phyloP scores from a whole-genome alignment of 2,113 vertebrate species.

The Panurus biarmicus region DNA sequence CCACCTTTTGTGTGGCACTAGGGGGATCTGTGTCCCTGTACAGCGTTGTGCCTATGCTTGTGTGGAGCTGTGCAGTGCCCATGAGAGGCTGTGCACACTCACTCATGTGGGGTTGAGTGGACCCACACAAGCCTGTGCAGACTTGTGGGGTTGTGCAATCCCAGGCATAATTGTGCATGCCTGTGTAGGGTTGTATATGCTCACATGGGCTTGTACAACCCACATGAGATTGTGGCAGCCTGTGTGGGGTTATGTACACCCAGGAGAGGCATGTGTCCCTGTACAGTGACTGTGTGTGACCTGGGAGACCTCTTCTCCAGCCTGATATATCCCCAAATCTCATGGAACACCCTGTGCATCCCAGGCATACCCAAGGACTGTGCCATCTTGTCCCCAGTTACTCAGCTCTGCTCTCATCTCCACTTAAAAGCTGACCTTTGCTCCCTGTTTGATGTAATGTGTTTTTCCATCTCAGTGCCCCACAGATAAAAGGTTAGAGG shows the following conservation, averaged over 20 bases:
- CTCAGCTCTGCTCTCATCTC: not conserved
- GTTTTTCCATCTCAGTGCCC: not conserved
- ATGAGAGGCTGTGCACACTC: fast-evolving
- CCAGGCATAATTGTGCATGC: fast-evolving
- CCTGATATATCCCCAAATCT: not conserved
- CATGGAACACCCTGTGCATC: not conserved
- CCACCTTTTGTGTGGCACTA: no score
- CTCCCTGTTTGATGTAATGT: not conserved
- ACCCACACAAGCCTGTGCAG: not conserved
- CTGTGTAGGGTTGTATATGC: not conserved
- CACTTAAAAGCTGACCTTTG: slow-evolving; percentile 42
- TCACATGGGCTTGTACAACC: not conserved
- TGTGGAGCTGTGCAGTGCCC: not conserved
- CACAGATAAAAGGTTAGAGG: slow-evolving; percentile 47
- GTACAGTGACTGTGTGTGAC: not conserved
- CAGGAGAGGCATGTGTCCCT: fast-evolving
- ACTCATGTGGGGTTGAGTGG: fast-evolving
- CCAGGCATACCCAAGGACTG: fast-evolving
- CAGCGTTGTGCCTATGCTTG: no score
- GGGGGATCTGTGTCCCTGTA: not conserved
- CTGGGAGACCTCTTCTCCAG: not conserved
- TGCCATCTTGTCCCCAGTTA: not conserved
- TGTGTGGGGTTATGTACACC: not conserved
- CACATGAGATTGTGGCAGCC: not conserved
- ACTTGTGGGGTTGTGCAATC: not conserved